A percentile compares a stretch with the other conserved stretches of the same genome.
phyloP scores from a whole-genome alignment of 2,113 vertebrate species.

The Lipotes vexillifer region DNA sequence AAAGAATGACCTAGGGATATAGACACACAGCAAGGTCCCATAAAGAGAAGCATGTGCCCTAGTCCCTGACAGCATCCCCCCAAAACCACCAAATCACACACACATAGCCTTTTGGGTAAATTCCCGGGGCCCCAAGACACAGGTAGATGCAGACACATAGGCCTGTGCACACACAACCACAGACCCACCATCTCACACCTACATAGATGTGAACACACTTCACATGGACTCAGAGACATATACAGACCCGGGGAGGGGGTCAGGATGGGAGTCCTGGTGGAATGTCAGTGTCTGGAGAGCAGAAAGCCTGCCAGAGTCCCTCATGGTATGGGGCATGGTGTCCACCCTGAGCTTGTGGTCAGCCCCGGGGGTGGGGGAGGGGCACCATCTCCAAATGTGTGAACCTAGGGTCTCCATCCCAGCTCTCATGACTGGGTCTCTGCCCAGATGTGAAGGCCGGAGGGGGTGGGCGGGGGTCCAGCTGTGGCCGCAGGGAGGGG shows the following conservation, averaged over 20 bases:
- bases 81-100: not conserved
- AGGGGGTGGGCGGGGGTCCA: constrained; percentile 57
- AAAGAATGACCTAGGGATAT: not conserved
- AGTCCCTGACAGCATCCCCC: not conserved
- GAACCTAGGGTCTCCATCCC: not conserved
- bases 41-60: not conserved
- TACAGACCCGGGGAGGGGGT: not conserved
- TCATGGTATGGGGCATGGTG: not conserved
- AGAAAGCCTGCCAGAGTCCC: not conserved
- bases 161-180: not conserved
- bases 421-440: constrained; percentile 3
- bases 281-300: not conserved
- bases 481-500: constrained; percentile 68
- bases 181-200: not conserved
- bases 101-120: not conserved
- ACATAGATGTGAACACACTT: not conserved
- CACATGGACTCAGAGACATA: not conserved
- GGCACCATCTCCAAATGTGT: not conserved
- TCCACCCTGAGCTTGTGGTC: not conserved
- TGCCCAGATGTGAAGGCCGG: constrained; percentile 58
- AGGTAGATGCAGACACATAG: not conserved
- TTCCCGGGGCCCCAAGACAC: not conserved
- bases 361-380: not conserved
- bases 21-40: not conserved
- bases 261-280: not conserved